Base-by-base conservation (phyloP, 2,113 vertebrate species). In the Chelonoidis abingdonii region DNA sequence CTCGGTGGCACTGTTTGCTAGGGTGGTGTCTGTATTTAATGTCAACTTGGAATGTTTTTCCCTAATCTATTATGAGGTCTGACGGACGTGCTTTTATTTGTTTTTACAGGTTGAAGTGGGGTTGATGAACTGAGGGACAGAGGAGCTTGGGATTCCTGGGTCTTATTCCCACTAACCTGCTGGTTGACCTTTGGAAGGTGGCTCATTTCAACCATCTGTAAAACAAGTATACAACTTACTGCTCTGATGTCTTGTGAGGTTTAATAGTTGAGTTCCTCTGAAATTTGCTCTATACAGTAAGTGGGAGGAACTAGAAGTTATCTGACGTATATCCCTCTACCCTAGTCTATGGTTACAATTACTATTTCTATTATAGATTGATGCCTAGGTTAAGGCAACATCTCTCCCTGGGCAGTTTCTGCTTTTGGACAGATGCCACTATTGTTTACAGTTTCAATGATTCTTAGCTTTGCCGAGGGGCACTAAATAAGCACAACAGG, bases 401-500 rank as follows among this genome's bases (percentile, higher is more conserved):
- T 88, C n/a, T 72, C 16, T 65, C 16, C 25, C 2, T 47, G 80
- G 49, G 8, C 82, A 7, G 2, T 44, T 94, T 50, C 96, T 89
- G 41, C 57, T 76, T 27, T 38, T 0, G 0, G 79, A 69, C 69
- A 87, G 91, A 62, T 25, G 4, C 10, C 1, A 9, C 6, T 14
- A 57, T 84, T 2, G 1, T 87, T 90, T 92, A 85, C 82, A 84
- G 86, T 90, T 87, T 21, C 83, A 89, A 89, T 94, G 22, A 9
- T 14, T 47, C 88, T 79, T 0, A 0, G 0, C 14, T 95, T 93
- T 84, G 90, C 93, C 85, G 83, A 80, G 29, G 76, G 81, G 14
- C 0, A 1, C 4, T 80, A 90, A 86, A 88, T 0, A 78, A n/a
- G 9, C 84, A 1, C 14, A 84, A 83, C 57, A 24, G 44, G 4